phyloP scores from a whole-genome alignment of 2,113 vertebrate genomes.

The Saccopteryx leptura region DNA sequence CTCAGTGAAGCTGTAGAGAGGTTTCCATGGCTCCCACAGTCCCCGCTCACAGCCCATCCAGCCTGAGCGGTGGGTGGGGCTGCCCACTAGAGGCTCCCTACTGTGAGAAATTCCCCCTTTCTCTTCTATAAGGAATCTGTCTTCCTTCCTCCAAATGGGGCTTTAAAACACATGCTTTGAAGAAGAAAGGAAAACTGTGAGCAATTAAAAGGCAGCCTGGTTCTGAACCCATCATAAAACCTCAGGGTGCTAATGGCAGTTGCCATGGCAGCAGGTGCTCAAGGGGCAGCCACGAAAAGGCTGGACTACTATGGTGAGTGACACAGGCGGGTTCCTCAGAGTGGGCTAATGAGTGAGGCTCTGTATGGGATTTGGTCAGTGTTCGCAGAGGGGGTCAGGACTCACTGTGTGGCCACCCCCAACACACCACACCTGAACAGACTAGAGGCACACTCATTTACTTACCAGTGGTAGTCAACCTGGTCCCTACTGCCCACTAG shows the following conservation, averaged over 20 bases:
- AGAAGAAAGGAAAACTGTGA: not conserved
- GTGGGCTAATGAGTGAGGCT: slow-evolving; percentile 55
- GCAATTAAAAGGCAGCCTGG: slow-evolving; percentile 69
- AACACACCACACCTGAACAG: not conserved
- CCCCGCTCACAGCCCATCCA: not conserved
- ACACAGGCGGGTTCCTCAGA: not conserved
- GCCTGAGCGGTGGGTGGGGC: not conserved
- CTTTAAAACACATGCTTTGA: not conserved
- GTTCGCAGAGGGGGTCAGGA: not conserved
- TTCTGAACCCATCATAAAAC: slow-evolving; percentile 70
- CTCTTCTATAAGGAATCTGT: slow-evolving; percentile 54
- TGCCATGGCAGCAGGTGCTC: slow-evolving; percentile 59
- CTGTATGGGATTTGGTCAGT: not conserved
- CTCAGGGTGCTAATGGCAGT: slow-evolving; percentile 68
- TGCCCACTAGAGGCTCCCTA: not conserved
- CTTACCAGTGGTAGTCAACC: too few species aligned
- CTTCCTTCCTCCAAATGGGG: slow-evolving; percentile 47
- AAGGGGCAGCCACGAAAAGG: slow-evolving; percentile 52
- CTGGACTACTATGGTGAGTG: not conserved
- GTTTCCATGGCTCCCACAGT: not conserved
- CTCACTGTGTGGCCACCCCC: not conserved
- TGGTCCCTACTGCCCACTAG: too few species aligned
- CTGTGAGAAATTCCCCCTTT: not conserved
- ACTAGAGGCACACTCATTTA: not conserved
- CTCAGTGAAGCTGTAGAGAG: not conserved